These are phyloP conservation scores for Zaprionus ghesquierei DNA, from an alignment of 1,140 invertebrate species.

Conservation along the genomic window DNA sequence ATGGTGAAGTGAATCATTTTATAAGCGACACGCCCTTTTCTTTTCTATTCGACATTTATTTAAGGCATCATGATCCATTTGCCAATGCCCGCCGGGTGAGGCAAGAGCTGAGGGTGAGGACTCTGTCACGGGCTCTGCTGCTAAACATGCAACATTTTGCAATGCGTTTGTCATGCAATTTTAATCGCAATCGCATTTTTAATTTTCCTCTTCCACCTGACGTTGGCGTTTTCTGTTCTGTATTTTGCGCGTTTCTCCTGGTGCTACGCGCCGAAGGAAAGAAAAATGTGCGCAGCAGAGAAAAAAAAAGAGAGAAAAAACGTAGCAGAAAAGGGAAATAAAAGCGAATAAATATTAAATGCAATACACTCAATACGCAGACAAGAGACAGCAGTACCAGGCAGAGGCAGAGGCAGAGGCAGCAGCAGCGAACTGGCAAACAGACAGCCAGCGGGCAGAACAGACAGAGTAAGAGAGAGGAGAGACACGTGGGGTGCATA, in stretches of 20 bases:
- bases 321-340: slow-evolving; percentile 47
- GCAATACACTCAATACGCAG: slow-evolving; percentile 75
- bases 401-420: slow-evolving; percentile 26
- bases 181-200: slow-evolving; percentile 81
- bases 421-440: slow-evolving; percentile 57
- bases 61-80: slow-evolving; percentile 17
- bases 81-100: background rate
- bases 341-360: slow-evolving; percentile 81
- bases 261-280: slow-evolving; percentile 21
- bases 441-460: slow-evolving; percentile 41
- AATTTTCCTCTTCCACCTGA: slow-evolving; percentile 79
- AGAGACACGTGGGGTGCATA: slow-evolving; percentile 4
- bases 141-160: slow-evolving; percentile 73
- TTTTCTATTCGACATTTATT: slow-evolving; percentile 37
- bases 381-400: slow-evolving; percentile 43
- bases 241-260: slow-evolving; percentile 5
- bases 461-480: background rate
- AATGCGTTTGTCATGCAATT: slow-evolving; percentile 79
- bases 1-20: slow-evolving; percentile 39
- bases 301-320: background rate
- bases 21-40: slow-evolving; percentile 8
- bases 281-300: slow-evolving; percentile 55
- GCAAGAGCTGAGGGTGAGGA: background rate
- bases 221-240: slow-evolving; percentile 30
- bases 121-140: slow-evolving; percentile 5